These are phyloP conservation scores for Stenopsyche tienmushanensis DNA, from an alignment of 1,140 invertebrate species.

Conservation along the genomic window DNA sequence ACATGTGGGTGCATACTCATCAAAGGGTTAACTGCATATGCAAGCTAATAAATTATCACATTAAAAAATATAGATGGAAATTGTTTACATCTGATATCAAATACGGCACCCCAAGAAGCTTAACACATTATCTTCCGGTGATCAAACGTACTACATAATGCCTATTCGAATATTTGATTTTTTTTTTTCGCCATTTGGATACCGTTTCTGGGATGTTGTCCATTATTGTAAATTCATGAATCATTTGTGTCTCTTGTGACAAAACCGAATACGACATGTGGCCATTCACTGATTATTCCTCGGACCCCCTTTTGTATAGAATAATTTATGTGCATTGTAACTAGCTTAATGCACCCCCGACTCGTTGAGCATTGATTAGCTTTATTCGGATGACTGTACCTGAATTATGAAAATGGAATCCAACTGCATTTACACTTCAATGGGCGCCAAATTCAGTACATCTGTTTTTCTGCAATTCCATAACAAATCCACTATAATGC, in stretches of 20 bases:
- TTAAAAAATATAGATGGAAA: too few species aligned
- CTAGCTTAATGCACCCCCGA: conserved; percentile 29
- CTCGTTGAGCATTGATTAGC: conserved; percentile 33
- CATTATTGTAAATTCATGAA: conserved; percentile 6
- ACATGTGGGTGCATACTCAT: too few species aligned
- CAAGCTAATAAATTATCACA: too few species aligned
- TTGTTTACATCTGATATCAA: too few species aligned
- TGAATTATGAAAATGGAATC: conserved; percentile 3
- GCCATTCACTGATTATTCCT: conserved; percentile 38
- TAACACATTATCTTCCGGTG: too few species aligned
- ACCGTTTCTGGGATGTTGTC: too few species aligned
- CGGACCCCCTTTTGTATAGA: conserved; percentile 25
- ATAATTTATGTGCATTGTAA: conserved; percentile 41
- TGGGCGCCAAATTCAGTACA: background rate
- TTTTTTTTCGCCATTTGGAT: too few species aligned
- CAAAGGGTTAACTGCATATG: too few species aligned
- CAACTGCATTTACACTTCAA: background rate
- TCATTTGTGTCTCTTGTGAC: conserved; percentile 17
- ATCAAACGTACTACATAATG: too few species aligned
- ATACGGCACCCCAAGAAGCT: too few species aligned
- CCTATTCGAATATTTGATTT: too few species aligned
- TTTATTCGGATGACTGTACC: conserved; percentile 22
- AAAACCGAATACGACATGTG: conserved; percentile 37
- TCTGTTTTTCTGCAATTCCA: background rate
- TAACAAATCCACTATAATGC: background rate